Conservation (phyloP, 1,140 invertebrate genomes). For the Caenorhabditis inopinata region DNA sequence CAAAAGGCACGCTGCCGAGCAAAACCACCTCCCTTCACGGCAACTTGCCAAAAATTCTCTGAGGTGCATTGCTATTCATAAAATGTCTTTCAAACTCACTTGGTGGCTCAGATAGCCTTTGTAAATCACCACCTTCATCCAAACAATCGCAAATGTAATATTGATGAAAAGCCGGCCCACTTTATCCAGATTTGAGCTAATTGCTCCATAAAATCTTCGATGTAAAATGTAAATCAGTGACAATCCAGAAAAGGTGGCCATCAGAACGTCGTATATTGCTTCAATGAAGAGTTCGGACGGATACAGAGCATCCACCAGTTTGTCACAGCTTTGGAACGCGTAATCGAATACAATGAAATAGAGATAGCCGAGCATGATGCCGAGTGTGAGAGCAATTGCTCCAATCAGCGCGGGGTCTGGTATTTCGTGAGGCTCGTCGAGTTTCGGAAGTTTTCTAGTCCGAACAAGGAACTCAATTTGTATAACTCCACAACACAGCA, state of each 20-base stretch:
- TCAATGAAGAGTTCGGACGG: slow-evolving; percentile 57
- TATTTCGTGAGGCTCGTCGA: slow-evolving; percentile 60
- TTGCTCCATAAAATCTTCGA: slow-evolving; percentile 61
- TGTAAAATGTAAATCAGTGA: slow-evolving; percentile 61
- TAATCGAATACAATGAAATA: slow-evolving; percentile 66
- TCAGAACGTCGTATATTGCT: slow-evolving; percentile 56
- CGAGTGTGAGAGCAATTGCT: slow-evolving; percentile 60
- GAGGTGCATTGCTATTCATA: too few relatives aligned
- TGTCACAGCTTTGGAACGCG: slow-evolving; percentile 62
- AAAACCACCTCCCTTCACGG: too few relatives aligned
- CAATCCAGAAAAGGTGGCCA: slow-evolving; percentile 61
- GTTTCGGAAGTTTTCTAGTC: slow-evolving; percentile 55
- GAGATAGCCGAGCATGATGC: slow-evolving; percentile 61
- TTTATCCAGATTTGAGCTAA: slow-evolving; percentile 60
- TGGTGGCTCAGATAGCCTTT: slow-evolving; percentile 65
- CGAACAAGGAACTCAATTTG: slow-evolving; percentile 58
- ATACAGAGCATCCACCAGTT: slow-evolving; percentile 61
- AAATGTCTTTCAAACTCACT: slow-evolving; percentile 40
- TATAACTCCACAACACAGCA: slow-evolving; percentile 55
- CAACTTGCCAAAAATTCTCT: too few relatives aligned
- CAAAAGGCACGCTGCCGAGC: too few relatives aligned
- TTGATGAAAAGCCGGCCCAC: slow-evolving; percentile 63
- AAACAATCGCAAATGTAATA: slow-evolving; percentile 60
- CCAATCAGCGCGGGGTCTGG: slow-evolving; percentile 62
- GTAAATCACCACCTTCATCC: slow-evolving; percentile 65